Percentiles rank a stretch among this genome's conserved stretches.
Conservation (phyloP, 2,797 vertebrate species). For the Lemur catta region DNA sequence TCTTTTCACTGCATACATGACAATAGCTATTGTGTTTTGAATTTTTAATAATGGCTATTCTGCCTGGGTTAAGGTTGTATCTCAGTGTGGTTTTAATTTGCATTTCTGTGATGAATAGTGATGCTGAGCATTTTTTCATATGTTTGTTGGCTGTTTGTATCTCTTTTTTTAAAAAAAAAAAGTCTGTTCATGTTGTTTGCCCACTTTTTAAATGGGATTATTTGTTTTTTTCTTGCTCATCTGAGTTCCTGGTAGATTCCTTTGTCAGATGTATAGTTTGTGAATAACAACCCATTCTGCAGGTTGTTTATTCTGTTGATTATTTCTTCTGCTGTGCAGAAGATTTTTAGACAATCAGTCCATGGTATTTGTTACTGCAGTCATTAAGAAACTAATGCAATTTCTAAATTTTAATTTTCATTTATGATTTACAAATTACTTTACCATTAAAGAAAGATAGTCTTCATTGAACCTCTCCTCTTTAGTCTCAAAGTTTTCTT, state of each 20-base stretch:
- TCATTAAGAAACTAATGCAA: background rate
- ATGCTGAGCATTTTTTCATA: background rate
- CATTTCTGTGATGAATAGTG: background rate
- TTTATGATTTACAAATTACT: background rate
- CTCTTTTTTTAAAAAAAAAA: background rate
- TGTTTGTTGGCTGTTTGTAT: background rate
- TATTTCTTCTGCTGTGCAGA: background rate
- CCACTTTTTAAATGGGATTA: background rate
- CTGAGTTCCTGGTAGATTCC: background rate
- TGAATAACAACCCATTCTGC: too few relatives aligned
- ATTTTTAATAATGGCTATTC: background rate
- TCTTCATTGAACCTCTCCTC: background rate
- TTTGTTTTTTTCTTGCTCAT: background rate
- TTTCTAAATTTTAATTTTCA: slow-evolving; percentile 20
- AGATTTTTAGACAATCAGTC: background rate
- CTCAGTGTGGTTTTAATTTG: background rate
- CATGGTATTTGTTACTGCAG: background rate
- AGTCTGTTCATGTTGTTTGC: background rate
- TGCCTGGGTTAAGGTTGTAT: background rate
- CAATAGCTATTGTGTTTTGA: background rate
- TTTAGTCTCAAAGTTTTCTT: background rate
- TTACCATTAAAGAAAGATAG: background rate
- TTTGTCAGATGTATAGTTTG: too few relatives aligned
- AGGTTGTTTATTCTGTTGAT: too few relatives aligned
- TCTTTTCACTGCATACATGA: background rate